Base-by-base conservation (phyloP, 1,140 invertebrate genomes). In the Zaprionus camerounensis region DNA sequence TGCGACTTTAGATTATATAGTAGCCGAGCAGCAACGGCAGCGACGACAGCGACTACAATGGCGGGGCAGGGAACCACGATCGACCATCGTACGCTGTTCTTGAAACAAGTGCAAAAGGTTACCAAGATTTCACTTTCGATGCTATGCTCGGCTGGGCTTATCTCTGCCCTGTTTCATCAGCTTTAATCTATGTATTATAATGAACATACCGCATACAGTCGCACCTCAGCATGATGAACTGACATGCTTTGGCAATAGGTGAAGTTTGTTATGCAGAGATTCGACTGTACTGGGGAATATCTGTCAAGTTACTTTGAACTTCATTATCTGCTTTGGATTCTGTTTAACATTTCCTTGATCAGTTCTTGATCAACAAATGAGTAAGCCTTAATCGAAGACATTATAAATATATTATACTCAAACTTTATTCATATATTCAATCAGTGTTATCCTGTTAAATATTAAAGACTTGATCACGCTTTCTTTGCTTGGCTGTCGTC, bases 1-100 rank as follows among this genome's bases (percentile, higher is more conserved):
- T 51, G 31, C 46, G 65, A 53, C 57, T 46, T 44, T 49, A 51
- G 69, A 78, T 64, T 78, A 82, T 62, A 59, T 78, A 84, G 44
- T 70, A 67, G 22, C 55, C 9, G n/a, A 41, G 44, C 65, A 12
- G 11, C 57, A 9, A 59, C 36, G 13, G 5, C 36, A 38, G 1
- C n/a, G 41, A 46, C 36, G 13, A 15, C 36, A 38, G 0, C n/a
- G 41, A 46, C 17, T 38, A 38, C 31, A 34, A 34, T 34, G 9
- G 31, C 24, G 24, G 24, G 74, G 51, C 71, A 38, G 49, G 49
- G 34, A 36, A 11, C 24, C 24, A 26, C 31, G 80, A 77, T 81
- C 67, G 31, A 81, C 17, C 24, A 61, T 38, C 41, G 41, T 61
- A 5, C 13, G 9, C 24, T 57, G 72, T 51, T 83, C 81, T 83